Base-by-base conservation (phyloP, 1,140 invertebrate species). In the Telenomus remus region DNA sequence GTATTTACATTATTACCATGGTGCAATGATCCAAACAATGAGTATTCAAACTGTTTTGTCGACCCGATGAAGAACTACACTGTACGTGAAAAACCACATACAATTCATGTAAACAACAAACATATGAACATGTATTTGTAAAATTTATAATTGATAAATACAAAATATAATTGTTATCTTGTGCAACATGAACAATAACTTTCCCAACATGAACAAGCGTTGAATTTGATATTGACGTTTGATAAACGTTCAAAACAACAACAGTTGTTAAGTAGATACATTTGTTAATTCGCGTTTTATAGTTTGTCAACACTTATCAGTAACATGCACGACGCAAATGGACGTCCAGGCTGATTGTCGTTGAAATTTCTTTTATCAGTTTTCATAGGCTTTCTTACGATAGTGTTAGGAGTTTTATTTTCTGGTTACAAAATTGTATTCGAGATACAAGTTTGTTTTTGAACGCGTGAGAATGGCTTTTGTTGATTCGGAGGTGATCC, bases 401-500 rank as follows among this genome's bases (percentile, higher is more conserved):
- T 6, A 5, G 5, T 5, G 10, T 5, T 6, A 5, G 5, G 34
- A 35, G 34, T 39, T 39, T 39, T 39, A 4, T 1, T 39, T 50
- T 19, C 59, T 56, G 53, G 42, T 34, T 56, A 61, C 66, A 8
- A 46, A 60, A 60, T 64, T 54, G 59, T 76, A 69, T 69, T 70
- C 51, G 66, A 73, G 1, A 44, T 44, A 14, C 12, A 13, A 19
- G 10, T 43, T 64, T 63, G 39, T 59, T 53, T 69, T 69, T 65
- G 54, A 64, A 68, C 63, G 60, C 6, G 68, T 47, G 55, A 63
- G 68, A 70, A 71, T 77, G 75, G 59, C 66, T 66, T 74, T 57
- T 61, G 27, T 0, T 64, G 53, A 64, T 75, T 12, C n/a, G 57
- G 44, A 14, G 0, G 54, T 64, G 64, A 75, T 64, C 72, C 47